Percentiles rank a stretch among this genome's conserved stretches.
phyloP scores from a whole-genome alignment of 2,113 vertebrate genomes.

The Melanerpes formicivorus region DNA sequence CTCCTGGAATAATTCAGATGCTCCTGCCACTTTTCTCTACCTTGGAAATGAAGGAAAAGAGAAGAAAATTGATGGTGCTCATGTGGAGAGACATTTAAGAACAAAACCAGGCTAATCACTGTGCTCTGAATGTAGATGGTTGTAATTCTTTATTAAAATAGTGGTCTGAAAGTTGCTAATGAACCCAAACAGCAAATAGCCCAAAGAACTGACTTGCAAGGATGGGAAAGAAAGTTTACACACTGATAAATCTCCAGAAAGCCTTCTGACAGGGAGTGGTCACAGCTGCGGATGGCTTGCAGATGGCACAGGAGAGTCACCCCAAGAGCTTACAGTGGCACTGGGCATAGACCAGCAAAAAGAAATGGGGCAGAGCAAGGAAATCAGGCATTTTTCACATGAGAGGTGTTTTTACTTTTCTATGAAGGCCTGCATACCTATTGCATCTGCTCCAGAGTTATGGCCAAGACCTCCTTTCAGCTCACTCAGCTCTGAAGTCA shows the following conservation, averaged over 20 bases:
- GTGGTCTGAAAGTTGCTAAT: background rate
- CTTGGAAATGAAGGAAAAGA: background rate
- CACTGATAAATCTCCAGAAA: background rate
- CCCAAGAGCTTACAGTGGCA: background rate
- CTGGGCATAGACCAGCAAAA: background rate
- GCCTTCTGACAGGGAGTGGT: background rate
- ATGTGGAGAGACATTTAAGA: background rate
- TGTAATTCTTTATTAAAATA: background rate
- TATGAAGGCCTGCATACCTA: background rate
- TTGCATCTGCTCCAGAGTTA: background rate
- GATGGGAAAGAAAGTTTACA: background rate
- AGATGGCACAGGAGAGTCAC: background rate
- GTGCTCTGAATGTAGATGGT: background rate
- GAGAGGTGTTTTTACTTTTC: background rate
- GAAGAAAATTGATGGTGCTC: background rate
- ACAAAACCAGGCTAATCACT: background rate
- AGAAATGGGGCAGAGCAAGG: background rate
- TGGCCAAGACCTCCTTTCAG: background rate
- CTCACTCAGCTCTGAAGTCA: background rate
- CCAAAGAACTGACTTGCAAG: background rate
- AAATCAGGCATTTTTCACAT: background rate
- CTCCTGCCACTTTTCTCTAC: conserved; percentile 8
- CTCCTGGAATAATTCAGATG: background rate
- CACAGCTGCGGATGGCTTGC: background rate
- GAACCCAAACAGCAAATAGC: background rate